Base-by-base conservation (phyloP, 2,888 invertebrate species). In the Hymenopus coronatus region DNA sequence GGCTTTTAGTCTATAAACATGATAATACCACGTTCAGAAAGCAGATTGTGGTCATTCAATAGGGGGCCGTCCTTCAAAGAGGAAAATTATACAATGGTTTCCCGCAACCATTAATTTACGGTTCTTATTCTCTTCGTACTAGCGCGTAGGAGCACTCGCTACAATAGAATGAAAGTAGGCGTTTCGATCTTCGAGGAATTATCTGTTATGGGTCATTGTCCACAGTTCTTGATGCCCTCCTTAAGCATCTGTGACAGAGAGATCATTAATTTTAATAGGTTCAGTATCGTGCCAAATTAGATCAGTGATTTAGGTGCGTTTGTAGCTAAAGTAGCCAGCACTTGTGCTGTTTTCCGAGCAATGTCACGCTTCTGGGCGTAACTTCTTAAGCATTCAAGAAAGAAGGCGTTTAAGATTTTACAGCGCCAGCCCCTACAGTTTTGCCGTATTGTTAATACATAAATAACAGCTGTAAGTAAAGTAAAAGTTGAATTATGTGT, bases 91-190 rank as follows among this genome's bases (percentile, higher is more conserved):
- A 82, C 82, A 87, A 87, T 87, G 82, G 82, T 25, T 28, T 82
- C 33, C 15, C 82, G 70, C 14, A 87, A 82, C 82, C 87, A 87
- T 87, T 87, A 87, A 87, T 87, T 87, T 87, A 87, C 54, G 54
- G 54, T 70, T 70, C 54, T 70, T 70, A 70, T 70, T 70, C 54
- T 70, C 54, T 70, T 25, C 25, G 54, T 70, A 70, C 54, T 70
- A 20, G 54, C 54, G 54, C 54, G 54, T 70, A 70, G 54, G 54
- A 20, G 54, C 54, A 40, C 40, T 70, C 25, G 54, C 54, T 70
- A 70, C 54, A 70, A 70, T 70, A 70, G 54, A 70, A 70, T 70
- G 54, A 70, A 70, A 70, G 54, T 70, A 70, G 54, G 54, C 54
- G 54, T 70, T 70, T 70, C 54, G 54, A 70, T 70, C 54, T 70